phyloP scores from a whole-genome alignment of 2,888 invertebrate genomes.

The Barypeithes pellucidus region DNA sequence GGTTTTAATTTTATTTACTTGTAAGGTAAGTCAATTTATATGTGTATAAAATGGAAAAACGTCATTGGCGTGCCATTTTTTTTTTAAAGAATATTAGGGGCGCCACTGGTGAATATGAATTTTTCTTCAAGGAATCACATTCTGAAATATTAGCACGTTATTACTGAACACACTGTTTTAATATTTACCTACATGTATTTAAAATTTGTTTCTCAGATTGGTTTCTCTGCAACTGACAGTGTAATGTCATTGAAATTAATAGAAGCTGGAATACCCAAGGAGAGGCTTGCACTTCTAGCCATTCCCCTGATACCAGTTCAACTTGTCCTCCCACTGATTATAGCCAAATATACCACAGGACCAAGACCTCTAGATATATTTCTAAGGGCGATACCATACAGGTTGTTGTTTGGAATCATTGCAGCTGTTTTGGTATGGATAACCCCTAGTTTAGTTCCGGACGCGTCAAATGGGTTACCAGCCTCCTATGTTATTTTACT shows the following conservation, averaged over 20 bases:
- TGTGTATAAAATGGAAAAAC: neutral
- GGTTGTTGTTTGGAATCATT: constrained; percentile 88
- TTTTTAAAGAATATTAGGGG: no score
- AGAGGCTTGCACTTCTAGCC: constrained; percentile 92
- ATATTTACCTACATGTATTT: neutral
- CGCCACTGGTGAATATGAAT: no score
- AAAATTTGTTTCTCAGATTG: constrained; percentile 77
- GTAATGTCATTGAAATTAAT: constrained; percentile 96
- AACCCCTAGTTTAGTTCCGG: constrained; percentile 83
- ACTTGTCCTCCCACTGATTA: constrained; percentile 88
- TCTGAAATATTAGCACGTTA: no score
- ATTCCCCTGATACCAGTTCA: constrained; percentile 96
- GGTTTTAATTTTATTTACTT: constrained; percentile 87
- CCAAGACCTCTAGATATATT: constrained; percentile 92
- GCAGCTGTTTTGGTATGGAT: constrained; percentile 89
- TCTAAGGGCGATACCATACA: constrained; percentile 90
- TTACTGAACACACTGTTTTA: neutral
- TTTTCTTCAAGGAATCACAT: no score
- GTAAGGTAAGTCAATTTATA: constrained; percentile 79
- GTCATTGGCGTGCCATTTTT: no score
- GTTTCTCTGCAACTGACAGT: constrained; percentile 96
- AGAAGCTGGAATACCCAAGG: constrained; percentile 96
- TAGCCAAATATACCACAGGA: constrained; percentile 77
- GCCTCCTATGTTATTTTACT: constrained; percentile 85
- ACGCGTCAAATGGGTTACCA: constrained; percentile 76